phyloP scores from a whole-genome alignment of 1,140 invertebrate genomes.

The Zaprionus capensis region DNA sequence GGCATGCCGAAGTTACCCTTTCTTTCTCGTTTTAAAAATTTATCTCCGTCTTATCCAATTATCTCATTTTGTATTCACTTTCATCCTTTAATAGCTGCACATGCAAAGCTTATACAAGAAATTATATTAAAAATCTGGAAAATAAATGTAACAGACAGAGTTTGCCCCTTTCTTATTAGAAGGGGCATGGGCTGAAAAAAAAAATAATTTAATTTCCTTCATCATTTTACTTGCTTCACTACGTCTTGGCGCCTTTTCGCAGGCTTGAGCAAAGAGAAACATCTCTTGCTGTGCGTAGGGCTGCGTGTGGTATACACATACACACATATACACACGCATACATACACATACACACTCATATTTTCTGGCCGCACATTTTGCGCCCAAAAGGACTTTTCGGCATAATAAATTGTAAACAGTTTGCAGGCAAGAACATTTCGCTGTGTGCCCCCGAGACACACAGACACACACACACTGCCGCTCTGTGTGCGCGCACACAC shows the following conservation, averaged over 20 bases:
- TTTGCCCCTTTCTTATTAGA: background rate
- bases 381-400: conserved; percentile 19
- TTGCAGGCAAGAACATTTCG: background rate
- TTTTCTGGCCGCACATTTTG: conserved; percentile 2
- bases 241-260: conserved; percentile 2
- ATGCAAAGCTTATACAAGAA: conserved; percentile 6
- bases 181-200: background rate
- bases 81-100: background rate
- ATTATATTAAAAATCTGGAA: conserved; percentile 18
- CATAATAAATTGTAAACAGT: conserved; percentile 17
- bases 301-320: background rate
- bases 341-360: background rate
- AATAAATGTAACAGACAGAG: conserved; percentile 1
- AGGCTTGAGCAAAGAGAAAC: conserved; percentile 2
- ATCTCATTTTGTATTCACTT: background rate
- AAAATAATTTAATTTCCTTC: conserved; percentile 10
- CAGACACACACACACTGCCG: background rate
- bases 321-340: background rate
- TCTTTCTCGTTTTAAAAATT: background rate
- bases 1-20: background rate
- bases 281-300: background rate
- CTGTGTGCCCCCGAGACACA: conserved; percentile 2
- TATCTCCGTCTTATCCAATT: background rate
- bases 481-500: conserved; percentile 30
- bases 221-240: conserved; percentile 1